phyloP scores from a whole-genome alignment of 2,113 vertebrate species.

The Aviceda subcristata region DNA sequence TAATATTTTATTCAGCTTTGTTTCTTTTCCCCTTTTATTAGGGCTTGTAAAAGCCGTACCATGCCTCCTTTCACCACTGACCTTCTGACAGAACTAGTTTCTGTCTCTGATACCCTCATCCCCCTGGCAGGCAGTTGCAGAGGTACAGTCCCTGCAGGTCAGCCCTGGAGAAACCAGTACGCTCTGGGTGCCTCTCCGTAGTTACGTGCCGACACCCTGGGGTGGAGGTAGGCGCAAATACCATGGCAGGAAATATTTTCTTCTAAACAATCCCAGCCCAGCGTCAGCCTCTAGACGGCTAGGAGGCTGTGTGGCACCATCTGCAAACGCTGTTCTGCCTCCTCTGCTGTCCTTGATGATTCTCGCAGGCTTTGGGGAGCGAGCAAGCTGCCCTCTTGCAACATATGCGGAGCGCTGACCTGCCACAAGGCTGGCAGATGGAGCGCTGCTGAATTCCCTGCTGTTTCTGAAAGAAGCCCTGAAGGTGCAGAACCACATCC shows the following conservation, averaged over 20 bases:
- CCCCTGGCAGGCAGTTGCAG: neutral
- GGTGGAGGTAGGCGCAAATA: neutral
- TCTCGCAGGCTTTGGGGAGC: neutral
- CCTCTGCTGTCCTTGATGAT: neutral
- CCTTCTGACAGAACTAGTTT: neutral
- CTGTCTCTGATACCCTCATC: neutral
- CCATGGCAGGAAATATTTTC: neutral
- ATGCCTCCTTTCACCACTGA: neutral
- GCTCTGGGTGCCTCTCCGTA: neutral
- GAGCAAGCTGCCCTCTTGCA: neutral
- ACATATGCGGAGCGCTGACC: neutral
- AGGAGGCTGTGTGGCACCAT: neutral
- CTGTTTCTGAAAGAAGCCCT: neutral
- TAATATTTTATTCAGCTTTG: neutral
- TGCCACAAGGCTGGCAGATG: constrained; percentile 27
- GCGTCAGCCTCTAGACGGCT: neutral
- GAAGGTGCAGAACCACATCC: neutral
- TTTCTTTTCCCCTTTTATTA: neutral
- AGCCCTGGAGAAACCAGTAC: neutral
- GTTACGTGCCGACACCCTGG: neutral
- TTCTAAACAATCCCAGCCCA: neutral
- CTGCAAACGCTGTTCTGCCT: neutral
- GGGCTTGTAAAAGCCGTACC: neutral
- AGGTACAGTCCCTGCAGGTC: neutral
- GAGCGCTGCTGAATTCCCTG: neutral